Evolutionary conservation across 2,888 invertebrate genomes (phyloP), one percentile per base, ranked within the genome.

Genomic region (Gerris lacustris): DNA sequence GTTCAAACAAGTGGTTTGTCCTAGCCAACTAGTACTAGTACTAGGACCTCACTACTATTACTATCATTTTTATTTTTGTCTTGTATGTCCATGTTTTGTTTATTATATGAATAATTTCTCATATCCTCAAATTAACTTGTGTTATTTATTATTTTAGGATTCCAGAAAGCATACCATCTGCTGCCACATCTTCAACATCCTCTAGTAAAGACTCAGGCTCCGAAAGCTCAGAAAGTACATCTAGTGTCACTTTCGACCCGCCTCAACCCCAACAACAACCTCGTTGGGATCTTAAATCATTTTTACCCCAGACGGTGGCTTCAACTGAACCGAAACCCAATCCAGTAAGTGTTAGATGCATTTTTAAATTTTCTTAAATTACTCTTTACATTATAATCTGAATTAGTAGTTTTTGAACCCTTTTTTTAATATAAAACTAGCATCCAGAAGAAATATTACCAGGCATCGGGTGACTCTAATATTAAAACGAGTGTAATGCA

Each of bases 171-270:
- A 18, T 64, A 64, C 7, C 17, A 4, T 64, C 31, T 4, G 18
- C 64, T 9, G 17, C 31, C 18, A 64, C 17, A 5, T 64, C 64
- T 64, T 64, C 75, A 44, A 71, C 75, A 43, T 71, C 71, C 72
- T 45, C 75, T 9, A 75, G 75, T 72, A 72, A 73, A 45, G 75
- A 74, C 44, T 76, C 76, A 45, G 74, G 73, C 7, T 75, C 75
- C 1, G 74, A 75, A 6, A 84, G 86, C 73, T 85, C 87, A 0
- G 85, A 85, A 15, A 83, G 86, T 31, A 44, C 68, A 6, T 45
- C 47, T 17, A 68, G 68, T 17, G 44, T 45, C 63, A 44, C 45
- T 62, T 69, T 67, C n/a, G 70, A 67, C 18, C 73, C 74, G 55
- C 69, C 71, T 55, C 68, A 72, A 18, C 73, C 74, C 45, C 79